These are phyloP conservation scores for Coendou prehensilis DNA, from an alignment of 2,797 vertebrate genomes.

Conservation along the genomic window DNA sequence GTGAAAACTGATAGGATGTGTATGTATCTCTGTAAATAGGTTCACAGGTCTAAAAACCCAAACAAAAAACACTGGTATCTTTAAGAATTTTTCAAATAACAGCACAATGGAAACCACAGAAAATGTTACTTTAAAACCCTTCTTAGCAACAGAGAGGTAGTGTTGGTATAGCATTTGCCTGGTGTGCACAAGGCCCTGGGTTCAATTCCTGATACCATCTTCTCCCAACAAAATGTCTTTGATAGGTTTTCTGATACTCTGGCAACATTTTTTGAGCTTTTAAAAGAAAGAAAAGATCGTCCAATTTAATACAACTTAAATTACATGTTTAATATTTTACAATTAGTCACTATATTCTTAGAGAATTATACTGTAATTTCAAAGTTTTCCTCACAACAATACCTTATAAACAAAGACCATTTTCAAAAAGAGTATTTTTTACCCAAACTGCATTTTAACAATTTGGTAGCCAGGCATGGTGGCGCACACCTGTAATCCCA, in stretches of 20 bases:
- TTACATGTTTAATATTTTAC: background rate
- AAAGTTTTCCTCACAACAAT: constrained; percentile 50
- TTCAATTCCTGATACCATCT: background rate
- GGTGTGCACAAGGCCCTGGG: background rate
- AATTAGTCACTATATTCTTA: constrained; percentile 17
- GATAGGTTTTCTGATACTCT: constrained; percentile 27
- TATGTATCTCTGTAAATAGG: background rate
- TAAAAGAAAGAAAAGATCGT: constrained; percentile 43
- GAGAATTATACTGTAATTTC: constrained; percentile 21
- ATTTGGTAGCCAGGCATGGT: background rate
- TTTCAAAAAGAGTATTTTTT: constrained; percentile 47
- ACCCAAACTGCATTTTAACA: constrained; percentile 50
- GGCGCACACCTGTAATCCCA: background rate
- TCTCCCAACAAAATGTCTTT: background rate
- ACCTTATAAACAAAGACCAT: constrained; percentile 15
- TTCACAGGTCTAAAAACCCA: background rate
- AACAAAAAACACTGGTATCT: background rate
- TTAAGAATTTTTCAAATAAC: constrained; percentile 14
- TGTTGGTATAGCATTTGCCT: background rate
- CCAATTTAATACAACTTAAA: constrained; percentile 62
- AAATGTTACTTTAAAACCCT: constrained; percentile 47
- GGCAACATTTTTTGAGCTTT: constrained; percentile 36
- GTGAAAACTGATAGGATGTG: background rate
- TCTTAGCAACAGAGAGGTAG: background rate
- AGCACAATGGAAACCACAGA: background rate